phyloP scores from a whole-genome alignment of 2,113 vertebrate genomes.

The Clarias macrocephalus region DNA sequence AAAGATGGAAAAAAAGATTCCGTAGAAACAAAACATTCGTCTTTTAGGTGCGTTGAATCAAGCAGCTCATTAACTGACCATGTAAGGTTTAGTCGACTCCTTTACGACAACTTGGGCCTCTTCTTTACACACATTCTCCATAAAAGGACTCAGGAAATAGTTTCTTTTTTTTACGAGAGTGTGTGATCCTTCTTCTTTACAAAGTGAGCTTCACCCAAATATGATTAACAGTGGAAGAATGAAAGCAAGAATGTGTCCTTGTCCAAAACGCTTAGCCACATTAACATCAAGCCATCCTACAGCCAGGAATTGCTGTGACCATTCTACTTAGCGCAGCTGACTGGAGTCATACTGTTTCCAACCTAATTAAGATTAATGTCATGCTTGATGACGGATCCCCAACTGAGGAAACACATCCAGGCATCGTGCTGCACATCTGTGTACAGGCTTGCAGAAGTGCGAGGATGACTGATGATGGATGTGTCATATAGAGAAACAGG shows the following conservation, averaged over 20 bases:
- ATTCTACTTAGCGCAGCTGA: slow-evolving; percentile 38
- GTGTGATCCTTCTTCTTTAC: background rate
- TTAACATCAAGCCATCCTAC: background rate
- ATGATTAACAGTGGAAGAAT: background rate
- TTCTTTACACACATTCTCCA: slow-evolving; percentile 1
- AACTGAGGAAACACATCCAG: slow-evolving; percentile 21
- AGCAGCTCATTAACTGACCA: background rate
- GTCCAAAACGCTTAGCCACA: background rate
- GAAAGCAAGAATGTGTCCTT: background rate
- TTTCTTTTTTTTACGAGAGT: background rate
- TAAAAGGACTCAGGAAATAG: slow-evolving; percentile 2
- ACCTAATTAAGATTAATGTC: slow-evolving; percentile 60
- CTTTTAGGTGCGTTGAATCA: background rate
- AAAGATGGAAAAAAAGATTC: background rate
- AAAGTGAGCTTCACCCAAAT: background rate
- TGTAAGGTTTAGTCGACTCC: background rate
- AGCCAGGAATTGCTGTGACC: slow-evolving; percentile 17
- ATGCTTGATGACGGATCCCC: slow-evolving; percentile 48
- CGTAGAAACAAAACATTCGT: background rate
- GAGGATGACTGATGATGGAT: slow-evolving; percentile 48
- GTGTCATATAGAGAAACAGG: slow-evolving; percentile 33
- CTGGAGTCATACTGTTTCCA: slow-evolving; percentile 42
- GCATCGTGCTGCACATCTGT: slow-evolving; percentile 13
- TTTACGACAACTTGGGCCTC: background rate
- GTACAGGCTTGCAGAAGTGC: background rate